A percentile compares a stretch with the other conserved stretches of the same genome.
phyloP scores from a whole-genome alignment of 2,888 invertebrate species.

The Brenthis ino region DNA sequence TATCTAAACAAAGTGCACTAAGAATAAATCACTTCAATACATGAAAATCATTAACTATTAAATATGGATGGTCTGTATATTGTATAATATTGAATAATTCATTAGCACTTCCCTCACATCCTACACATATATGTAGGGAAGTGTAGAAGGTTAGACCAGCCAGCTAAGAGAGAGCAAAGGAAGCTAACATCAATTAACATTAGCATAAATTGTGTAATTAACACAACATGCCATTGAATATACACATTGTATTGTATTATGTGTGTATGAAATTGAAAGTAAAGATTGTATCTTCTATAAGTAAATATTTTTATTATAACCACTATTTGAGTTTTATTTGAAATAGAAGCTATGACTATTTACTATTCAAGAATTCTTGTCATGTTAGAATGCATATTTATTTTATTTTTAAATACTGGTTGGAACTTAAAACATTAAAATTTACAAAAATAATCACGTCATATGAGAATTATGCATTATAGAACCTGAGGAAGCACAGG shows the following conservation, averaged over 20 bases:
- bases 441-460: neutral
- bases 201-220: constrained; percentile 37
- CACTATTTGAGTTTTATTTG: neutral
- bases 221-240: constrained; percentile 23
- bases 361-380: neutral
- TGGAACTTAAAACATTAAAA: too few relatives aligned
- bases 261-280: constrained; percentile 16
- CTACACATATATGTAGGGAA: constrained; percentile 36
- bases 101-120: constrained; percentile 21
- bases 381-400: too few relatives aligned
- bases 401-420: too few relatives aligned
- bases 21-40: neutral
- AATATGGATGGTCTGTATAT: neutral
- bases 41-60: constrained; percentile 1
- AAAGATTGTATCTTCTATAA: neutral
- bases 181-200: constrained; percentile 37
- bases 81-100: constrained; percentile 12
- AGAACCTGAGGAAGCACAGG: neutral
- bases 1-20: too few relatives aligned
- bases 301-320: neutral
- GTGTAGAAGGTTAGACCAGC: constrained; percentile 37
- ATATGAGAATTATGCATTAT: neutral
- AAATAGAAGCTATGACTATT: neutral
- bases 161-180: constrained; percentile 37
- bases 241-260: constrained; percentile 7